phyloP scores from a whole-genome alignment of 2,113 vertebrate genomes.

The Syngnathus scovelli region DNA sequence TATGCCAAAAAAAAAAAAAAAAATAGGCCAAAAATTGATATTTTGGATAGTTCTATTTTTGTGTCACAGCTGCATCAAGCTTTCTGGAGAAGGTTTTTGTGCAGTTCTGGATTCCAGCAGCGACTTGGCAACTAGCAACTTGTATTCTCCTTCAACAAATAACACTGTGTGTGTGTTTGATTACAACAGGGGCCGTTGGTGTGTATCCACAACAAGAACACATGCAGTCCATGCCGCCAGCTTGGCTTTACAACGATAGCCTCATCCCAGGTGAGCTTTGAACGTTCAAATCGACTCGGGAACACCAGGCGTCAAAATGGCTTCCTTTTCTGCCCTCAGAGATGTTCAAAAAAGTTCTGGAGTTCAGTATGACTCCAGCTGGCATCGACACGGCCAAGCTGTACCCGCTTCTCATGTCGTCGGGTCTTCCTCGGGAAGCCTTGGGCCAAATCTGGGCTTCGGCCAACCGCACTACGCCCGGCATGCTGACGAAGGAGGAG shows the following conservation, averaged over 20 bases:
- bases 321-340: conserved; percentile 65
- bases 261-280: conserved; percentile 85
- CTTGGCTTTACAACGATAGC: conserved; percentile 93
- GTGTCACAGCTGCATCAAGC: conserved; percentile 30
- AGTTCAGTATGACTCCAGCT: conserved; percentile 85
- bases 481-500: conserved; percentile 95
- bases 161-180: conserved; percentile 25
- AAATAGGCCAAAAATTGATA: not conserved
- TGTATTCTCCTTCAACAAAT: conserved; percentile 20
- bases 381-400: conserved; percentile 96
- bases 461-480: conserved; percentile 93
- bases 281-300: no score
- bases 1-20: not conserved
- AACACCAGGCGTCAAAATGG: not conserved
- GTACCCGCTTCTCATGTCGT: conserved; percentile 95
- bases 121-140: conserved; percentile 42
- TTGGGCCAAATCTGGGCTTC: conserved; percentile 96
- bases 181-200: conserved; percentile 76
- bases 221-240: conserved; percentile 84
- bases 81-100: conserved; percentile 33
- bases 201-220: conserved; percentile 88
- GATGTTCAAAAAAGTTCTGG: conserved; percentile 91
- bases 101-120: conserved; percentile 24
- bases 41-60: conserved; percentile 35
- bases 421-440: conserved; percentile 91